These are phyloP conservation scores for Irena cyanogastra DNA, from an alignment of 2,113 vertebrate genomes.

Conservation along the genomic window DNA sequence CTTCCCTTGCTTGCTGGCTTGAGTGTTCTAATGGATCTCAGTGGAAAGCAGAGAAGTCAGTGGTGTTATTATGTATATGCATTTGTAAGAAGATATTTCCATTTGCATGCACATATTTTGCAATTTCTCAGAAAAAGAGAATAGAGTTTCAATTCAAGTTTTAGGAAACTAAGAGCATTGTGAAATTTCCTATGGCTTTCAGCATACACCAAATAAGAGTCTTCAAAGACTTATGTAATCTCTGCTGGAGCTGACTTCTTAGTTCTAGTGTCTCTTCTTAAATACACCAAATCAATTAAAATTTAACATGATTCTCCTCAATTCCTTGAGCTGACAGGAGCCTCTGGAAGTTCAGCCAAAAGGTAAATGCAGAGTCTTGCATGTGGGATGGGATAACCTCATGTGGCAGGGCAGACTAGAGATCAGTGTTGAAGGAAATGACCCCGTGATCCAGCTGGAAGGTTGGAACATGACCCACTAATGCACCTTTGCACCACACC, in stretches of 20 bases:
- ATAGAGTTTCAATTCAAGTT: background rate
- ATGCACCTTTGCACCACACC: background rate
- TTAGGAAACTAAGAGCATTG: background rate
- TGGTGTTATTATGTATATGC: background rate
- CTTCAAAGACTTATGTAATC: background rate
- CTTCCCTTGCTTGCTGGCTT: background rate
- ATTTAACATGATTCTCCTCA: background rate
- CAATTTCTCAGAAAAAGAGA: background rate
- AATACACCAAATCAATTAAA: background rate
- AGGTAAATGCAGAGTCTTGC: background rate
- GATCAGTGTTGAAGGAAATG: background rate
- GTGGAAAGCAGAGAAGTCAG: background rate
- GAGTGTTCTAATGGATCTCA: background rate
- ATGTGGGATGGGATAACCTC: background rate
- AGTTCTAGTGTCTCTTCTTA: background rate
- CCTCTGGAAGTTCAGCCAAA: background rate
- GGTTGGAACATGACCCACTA: background rate
- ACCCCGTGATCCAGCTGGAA: background rate
- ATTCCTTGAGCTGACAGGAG: background rate
- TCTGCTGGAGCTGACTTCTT: background rate
- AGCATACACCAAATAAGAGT: background rate
- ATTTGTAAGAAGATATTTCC: background rate
- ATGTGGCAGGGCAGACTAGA: background rate
- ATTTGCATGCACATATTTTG: background rate
- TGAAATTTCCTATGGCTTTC: background rate